Evolutionary conservation across 2,888 invertebrate genomes (phyloP), one percentile per base, ranked within the genome.

Genomic region (Caenorhabditis virilis): DNA sequence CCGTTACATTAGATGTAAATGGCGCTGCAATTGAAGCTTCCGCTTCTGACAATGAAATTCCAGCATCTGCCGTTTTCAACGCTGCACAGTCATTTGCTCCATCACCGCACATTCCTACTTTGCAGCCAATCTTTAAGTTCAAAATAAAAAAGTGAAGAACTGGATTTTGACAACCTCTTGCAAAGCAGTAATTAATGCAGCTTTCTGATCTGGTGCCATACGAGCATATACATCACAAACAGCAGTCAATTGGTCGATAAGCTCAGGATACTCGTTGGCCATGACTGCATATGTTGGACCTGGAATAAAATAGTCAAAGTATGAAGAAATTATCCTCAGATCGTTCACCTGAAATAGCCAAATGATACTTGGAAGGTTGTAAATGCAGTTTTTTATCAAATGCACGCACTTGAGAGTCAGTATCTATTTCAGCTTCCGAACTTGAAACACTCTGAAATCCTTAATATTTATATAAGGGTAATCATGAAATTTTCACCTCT

Each of bases 141-240:
- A 15, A 23, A 9, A 4, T 42, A 9, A 45, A 26, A 5, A 27
- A 18, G 26, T 26, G 1, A 16, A 23, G 35, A 30, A 2, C 6
- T 36, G 16, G 16, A 6, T 16, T 22, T 1, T 11, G 9, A 54
- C n/a, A 16, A 72, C 72, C 27, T 45, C 27, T 85, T 91, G 91
- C 26, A 91, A 85, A 20, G 88, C 87, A 39, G 88, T 87, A 7
- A 92, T 87, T 49, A 91, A 85, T 81, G 90, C 90, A 30, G 90
- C 89, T 83, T 92, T 92, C 81, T 91, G 87, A 77, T 84, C 85
- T 3, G 86, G 84, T 20, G 84, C 78, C 85, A 85, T 85, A 47
- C 85, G 69, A 18, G 85, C 85, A 67, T 84, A 85, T 4, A 85
- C 83, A 50, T 82, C 82, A 56, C 80, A 82, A 9, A 82, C 79